Evolutionary conservation across 1,140 invertebrate species (phyloP), one percentile per base, ranked within the genome.

Genomic region (Phymorhynchus buccinoides): DNA sequence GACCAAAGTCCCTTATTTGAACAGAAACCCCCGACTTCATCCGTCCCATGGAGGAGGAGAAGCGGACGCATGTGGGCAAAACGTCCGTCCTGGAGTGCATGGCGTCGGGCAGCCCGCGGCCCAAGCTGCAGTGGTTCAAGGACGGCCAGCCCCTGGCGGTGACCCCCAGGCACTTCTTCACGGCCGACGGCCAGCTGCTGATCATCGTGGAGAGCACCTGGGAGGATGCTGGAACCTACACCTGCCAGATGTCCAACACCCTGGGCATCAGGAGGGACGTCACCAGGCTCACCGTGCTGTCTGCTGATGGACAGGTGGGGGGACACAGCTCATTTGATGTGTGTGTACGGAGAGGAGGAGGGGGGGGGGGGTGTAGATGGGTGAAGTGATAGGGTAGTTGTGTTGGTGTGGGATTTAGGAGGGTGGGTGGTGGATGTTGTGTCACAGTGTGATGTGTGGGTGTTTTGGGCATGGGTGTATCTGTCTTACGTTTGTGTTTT

Each of bases 71-170:
- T n/a, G 94, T 44, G 95, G 97, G 97, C 0, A 95, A 96, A 75
- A 96, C 96, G 32, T 95, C 96, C 77, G 97, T 98, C 0, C 91
- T 99, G 44, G 96, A 98, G 90, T 99, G 98, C 92, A 96, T 97
- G 94, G 96, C 96, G 39, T 95, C 96, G 77, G 97, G 97, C 0
- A 96, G 96, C 42, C 97, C 97, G 4, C 96, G 96, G 91, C 97
- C 98, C 9, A 95, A 95, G 84, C 94, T 99, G n/a, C 95, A 95
- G 18, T 99, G 98, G 98, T 95, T 95, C 27, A 98, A 98, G 94
- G 96, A 98, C 93, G 96, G 96, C 39, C 94, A 95, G 82, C 94
- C 95, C 1, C 94, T 98, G 35, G 87, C 93, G 94, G 35, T 42
- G 96, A 96, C 0, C 9, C 94, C 96, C 0, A 94, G 97, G 0